Evolutionary conservation across 2,797 vertebrate species (phyloP).

Genomic region (Pseudopleuronectes americanus): DNA sequence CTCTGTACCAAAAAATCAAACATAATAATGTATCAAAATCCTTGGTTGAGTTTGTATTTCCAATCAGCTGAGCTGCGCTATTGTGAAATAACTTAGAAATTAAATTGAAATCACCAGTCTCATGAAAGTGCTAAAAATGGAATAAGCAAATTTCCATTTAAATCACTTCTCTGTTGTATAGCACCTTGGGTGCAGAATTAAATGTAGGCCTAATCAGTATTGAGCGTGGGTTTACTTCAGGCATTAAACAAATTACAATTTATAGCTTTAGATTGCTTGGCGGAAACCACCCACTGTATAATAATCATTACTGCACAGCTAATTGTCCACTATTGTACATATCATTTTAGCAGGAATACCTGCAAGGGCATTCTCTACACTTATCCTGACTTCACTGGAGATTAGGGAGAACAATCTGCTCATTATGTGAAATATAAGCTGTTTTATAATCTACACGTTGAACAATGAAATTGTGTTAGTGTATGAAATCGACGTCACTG

Average conservation of each 20-base stretch:
- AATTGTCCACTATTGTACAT: conserved; percentile 71
- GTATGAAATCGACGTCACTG: conserved; percentile 19
- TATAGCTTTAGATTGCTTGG: conserved; percentile 61
- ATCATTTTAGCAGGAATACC: conserved; percentile 58
- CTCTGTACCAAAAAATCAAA: neutral
- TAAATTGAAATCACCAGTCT: conserved; percentile 66
- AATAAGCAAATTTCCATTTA: conserved; percentile 75
- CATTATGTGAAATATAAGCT: conserved; percentile 55
- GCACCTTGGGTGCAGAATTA: conserved; percentile 72
- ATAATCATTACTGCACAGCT: conserved; percentile 63
- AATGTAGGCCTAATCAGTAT: conserved; percentile 71
- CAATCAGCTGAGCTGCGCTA: conserved; percentile 16
- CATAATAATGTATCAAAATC: conserved; percentile 9
- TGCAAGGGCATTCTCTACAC: conserved; percentile 49
- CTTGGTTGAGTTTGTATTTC: conserved; percentile 4
- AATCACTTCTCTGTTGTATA: conserved; percentile 63
- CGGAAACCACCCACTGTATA: conserved; percentile 60
- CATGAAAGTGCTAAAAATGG: conserved; percentile 57
- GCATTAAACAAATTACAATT: conserved; percentile 77
- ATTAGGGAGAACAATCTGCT: conserved; percentile 40
- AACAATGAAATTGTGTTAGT: conserved; percentile 46
- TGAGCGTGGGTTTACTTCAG: conserved; percentile 69
- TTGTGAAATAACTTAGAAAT: conserved; percentile 51
- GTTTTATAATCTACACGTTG: conserved; percentile 31
- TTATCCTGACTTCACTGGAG: conserved; percentile 37